Base-by-base conservation (phyloP, 2,113 vertebrate species). In the Drymodes brunneopygia region DNA sequence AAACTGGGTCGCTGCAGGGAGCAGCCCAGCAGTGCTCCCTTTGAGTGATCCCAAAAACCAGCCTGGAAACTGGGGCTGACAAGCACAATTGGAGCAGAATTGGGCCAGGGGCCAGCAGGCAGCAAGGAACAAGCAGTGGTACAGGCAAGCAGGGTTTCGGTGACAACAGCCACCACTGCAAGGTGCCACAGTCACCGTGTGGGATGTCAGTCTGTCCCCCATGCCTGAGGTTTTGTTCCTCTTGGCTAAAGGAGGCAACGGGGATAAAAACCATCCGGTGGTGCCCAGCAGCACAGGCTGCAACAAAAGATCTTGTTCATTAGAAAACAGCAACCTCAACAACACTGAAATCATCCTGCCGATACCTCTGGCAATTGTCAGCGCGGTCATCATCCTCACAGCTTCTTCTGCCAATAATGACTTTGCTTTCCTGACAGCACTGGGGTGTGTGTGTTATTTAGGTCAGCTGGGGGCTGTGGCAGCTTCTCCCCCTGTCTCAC, bases 351-450 rank as follows among this genome's bases (percentile, higher is more conserved):
- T 79, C 12, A 0, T 65, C 90, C 87, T 61, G 75, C 84, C 4
- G 8, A 77, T 35, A 57, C 47, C 87, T 48, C 42, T 10, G 27
- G 56, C 86, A 71, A 64, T 92, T 61, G 70, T 83, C 25, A 75
- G 82, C 38, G 54, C 3, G 1, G 38, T 73, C 91, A 95, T 93
- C 93, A 93, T 90, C 90, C 75, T 96, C 89, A 92, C 96, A 95
- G 95, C 93, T 94, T 96, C 94, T 92, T 92, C 24, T 60, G 81
- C 95, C 84, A 74, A 38, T 95, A 91, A 94, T 72, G 81, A 92
- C 93, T 89, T 31, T 48, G 92, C 88, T 81, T 95, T 86, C 19
- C 90, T 75, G 33, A 61, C 75, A 56, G 71, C 23, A 0, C 44
- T 11, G 0, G 57, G 36, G 58, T 12, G 82, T 38, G 56, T 2